Conservation (phyloP, 2,888 invertebrate genomes). For the Lasioglossum morio region DNA sequence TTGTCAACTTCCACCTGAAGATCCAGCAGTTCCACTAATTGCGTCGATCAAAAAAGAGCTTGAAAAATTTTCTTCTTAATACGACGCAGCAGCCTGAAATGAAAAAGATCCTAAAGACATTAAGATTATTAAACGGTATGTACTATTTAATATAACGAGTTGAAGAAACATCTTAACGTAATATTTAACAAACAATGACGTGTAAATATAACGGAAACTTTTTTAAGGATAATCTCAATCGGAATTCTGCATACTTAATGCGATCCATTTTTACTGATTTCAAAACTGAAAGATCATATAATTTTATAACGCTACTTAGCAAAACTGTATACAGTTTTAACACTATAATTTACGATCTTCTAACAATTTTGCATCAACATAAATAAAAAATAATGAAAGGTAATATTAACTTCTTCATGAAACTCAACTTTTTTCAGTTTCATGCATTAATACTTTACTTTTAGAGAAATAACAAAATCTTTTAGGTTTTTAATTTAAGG, state of each 20-base stretch:
- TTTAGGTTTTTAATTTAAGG: not conserved
- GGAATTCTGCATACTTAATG: constrained; percentile 5
- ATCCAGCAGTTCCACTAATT: constrained; percentile 93
- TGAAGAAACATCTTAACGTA: constrained; percentile 6
- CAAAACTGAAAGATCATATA: constrained; percentile 19
- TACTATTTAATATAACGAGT: not conserved
- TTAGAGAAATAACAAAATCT: too few relatives aligned
- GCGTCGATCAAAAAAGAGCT: constrained; percentile 93
- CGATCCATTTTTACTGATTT: too few relatives aligned
- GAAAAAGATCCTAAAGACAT: not conserved
- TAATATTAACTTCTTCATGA: not conserved
- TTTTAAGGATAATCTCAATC: not conserved
- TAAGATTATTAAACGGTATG: constrained; percentile 2
- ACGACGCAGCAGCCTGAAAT: not conserved
- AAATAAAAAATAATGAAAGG: not conserved
- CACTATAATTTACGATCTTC: not conserved
- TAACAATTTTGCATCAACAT: not conserved
- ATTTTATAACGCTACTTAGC: not conserved
- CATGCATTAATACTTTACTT: too few relatives aligned
- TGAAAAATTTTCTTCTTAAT: constrained; percentile 75
- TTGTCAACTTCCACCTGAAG: constrained; percentile 87
- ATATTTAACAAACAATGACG: not conserved
- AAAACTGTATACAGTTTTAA: not conserved
- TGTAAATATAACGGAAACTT: constrained; percentile 40
- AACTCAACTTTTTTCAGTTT: not conserved